A percentile compares a stretch with the other conserved stretches of the same genome.
Evolutionary conservation across 2,888 invertebrate species (phyloP).

Genomic region (Trachelus iudaicus): DNA sequence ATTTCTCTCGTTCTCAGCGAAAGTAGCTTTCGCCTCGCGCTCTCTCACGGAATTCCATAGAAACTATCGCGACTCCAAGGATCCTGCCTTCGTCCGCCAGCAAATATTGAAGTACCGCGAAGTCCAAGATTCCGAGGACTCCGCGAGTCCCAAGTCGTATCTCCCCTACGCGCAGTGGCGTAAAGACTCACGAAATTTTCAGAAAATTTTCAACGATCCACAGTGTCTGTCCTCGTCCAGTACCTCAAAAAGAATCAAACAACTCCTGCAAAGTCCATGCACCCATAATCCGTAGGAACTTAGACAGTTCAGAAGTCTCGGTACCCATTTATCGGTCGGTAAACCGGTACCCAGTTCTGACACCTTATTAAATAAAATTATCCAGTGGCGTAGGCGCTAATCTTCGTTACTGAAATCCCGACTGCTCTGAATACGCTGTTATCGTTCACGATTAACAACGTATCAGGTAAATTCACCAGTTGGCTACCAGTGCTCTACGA

Average conservation of each 20-base stretch:
- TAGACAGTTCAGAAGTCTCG: not conserved
- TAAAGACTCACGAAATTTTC: not conserved
- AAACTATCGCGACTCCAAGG: not conserved
- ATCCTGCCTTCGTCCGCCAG: not conserved
- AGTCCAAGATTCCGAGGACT: not conserved
- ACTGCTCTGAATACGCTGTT: not conserved
- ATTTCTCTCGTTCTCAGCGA: not conserved
- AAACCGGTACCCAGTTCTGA: not conserved
- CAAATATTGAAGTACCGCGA: not conserved
- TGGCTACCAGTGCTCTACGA: conserved; percentile 30
- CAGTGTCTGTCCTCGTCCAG: not conserved
- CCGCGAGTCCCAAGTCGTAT: not conserved
- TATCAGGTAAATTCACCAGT: not conserved
- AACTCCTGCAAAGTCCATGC: not conserved
- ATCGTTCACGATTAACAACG: not conserved
- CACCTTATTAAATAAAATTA: not conserved
- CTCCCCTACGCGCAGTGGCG: not conserved
- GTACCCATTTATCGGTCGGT: not conserved
- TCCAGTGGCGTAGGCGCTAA: not conserved
- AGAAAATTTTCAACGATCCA: not conserved
- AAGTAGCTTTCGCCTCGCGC: not conserved
- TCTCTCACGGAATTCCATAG: not conserved
- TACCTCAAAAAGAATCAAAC: not conserved
- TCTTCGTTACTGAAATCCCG: not conserved
- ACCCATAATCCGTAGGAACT: not conserved